phyloP scores from a whole-genome alignment of 2,797 vertebrate species.

The Takifugu ocellatus region DNA sequence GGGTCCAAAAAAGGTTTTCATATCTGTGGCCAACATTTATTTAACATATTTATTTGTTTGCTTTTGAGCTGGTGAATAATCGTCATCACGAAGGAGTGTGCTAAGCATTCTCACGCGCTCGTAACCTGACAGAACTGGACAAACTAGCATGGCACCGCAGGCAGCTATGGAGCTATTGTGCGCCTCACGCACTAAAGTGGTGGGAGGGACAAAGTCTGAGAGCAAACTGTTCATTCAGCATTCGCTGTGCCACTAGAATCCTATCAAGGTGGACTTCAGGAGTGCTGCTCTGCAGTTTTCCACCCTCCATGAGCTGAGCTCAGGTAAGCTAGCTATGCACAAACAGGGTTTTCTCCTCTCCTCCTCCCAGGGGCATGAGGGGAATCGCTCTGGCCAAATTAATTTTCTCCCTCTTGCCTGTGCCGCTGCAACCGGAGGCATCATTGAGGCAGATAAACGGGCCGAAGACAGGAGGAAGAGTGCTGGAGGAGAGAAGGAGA shows the following conservation, averaged over 20 bases:
- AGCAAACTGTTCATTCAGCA: slow-evolving; percentile 45
- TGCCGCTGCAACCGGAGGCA: slow-evolving; percentile 65
- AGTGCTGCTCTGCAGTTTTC: slow-evolving; percentile 56
- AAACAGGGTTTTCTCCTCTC: slow-evolving; percentile 30
- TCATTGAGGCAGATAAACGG: slow-evolving; percentile 60
- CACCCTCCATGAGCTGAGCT: slow-evolving; percentile 48
- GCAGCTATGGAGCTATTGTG: neutral
- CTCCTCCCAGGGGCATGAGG: slow-evolving; percentile 33
- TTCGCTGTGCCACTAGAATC: slow-evolving; percentile 48
- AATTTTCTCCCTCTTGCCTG: slow-evolving; percentile 68
- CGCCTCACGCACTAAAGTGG: slow-evolving; percentile 19
- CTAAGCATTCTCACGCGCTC: neutral
- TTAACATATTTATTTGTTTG: too few species aligned
- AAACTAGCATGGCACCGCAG: neutral
- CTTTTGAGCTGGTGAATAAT: neutral
- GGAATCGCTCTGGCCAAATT: slow-evolving; percentile 68
- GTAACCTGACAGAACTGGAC: neutral
- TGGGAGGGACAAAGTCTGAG: slow-evolving; percentile 20
- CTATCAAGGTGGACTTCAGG: slow-evolving; percentile 57
- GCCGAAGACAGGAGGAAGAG: slow-evolving; percentile 52
- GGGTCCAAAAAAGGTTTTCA: too few species aligned
- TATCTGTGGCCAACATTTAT: too few species aligned
- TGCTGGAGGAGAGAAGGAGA: slow-evolving; percentile 59
- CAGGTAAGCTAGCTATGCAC: slow-evolving; percentile 62
- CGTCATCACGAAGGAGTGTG: neutral